Evolutionary conservation across 2,888 invertebrate species (phyloP).

Genomic region (Eremobia ochroleuca): DNA sequence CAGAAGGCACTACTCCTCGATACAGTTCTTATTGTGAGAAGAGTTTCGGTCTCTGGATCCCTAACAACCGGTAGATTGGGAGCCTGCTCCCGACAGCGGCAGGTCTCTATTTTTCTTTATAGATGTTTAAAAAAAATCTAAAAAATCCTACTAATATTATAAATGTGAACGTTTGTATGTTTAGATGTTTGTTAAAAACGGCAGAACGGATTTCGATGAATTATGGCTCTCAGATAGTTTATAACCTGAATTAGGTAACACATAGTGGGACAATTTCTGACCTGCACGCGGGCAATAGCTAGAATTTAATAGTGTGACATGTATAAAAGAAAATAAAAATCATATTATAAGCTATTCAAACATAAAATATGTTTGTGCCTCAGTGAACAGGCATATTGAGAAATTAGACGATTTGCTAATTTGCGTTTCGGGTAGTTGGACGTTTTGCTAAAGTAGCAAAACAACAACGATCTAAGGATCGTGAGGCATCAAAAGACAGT

Average conservation of each 20-base stretch:
- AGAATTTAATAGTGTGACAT: not conserved
- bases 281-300: not conserved
- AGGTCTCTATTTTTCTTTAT: not conserved
- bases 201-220: not conserved
- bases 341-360: not conserved
- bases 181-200: not conserved
- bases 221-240: not conserved
- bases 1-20: not conserved
- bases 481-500: not conserved
- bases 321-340: not conserved
- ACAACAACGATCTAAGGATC: too few species aligned
- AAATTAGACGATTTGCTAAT: not conserved
- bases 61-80: not conserved
- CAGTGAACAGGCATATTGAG: not conserved
- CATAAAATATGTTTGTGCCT: not conserved
- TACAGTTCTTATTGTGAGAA: not conserved
- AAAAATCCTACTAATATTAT: not conserved
- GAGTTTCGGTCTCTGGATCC: not conserved
- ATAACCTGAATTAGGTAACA: not conserved
- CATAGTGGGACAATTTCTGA: not conserved
- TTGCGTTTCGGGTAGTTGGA: not conserved
- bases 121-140: not conserved
- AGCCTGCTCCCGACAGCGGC: not conserved
- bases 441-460: too few species aligned
- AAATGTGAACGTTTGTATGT: not conserved